Conservation (phyloP, 2,888 invertebrate genomes). For the Drosophila setosimentum region DNA sequence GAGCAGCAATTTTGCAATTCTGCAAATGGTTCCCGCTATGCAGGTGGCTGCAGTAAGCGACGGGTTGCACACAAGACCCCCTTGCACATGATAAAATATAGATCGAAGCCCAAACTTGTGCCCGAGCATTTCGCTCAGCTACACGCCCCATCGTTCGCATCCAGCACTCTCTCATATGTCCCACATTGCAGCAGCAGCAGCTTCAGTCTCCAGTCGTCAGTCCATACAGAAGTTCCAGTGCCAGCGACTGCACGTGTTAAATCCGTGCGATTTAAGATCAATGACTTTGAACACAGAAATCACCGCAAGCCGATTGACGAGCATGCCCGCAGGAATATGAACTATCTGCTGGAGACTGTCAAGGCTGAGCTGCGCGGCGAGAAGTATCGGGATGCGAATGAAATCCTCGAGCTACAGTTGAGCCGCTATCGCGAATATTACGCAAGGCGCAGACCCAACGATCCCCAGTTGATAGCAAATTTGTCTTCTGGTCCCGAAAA, state of each 20-base stretch:
- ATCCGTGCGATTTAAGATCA: neutral
- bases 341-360: constrained; percentile 56
- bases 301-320: constrained; percentile 4
- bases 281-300: neutral
- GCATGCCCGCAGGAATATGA: constrained; percentile 31
- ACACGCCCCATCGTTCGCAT: constrained; percentile 1
- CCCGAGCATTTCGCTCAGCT: constrained; percentile 15
- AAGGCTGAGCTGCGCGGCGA: constrained; percentile 74
- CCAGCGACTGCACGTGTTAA: neutral
- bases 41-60: constrained; percentile 24
- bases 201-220: neutral
- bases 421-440: constrained; percentile 68
- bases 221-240: neutral
- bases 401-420: constrained; percentile 75
- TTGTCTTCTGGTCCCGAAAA: constrained; percentile 18
- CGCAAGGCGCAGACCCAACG: constrained; percentile 33
- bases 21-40: constrained; percentile 9
- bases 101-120: constrained; percentile 32
- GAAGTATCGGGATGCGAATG: constrained; percentile 43
- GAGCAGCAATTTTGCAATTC: neutral
- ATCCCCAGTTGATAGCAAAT: constrained; percentile 23
- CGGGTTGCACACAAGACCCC: neutral
- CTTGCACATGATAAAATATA: constrained; percentile 18
- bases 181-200: neutral
- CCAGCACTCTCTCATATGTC: neutral